A percentile compares a stretch with the other conserved stretches of the same genome.
Evolutionary conservation across 2,888 invertebrate genomes (phyloP).

Genomic region (Drosophila mercatorum): DNA sequence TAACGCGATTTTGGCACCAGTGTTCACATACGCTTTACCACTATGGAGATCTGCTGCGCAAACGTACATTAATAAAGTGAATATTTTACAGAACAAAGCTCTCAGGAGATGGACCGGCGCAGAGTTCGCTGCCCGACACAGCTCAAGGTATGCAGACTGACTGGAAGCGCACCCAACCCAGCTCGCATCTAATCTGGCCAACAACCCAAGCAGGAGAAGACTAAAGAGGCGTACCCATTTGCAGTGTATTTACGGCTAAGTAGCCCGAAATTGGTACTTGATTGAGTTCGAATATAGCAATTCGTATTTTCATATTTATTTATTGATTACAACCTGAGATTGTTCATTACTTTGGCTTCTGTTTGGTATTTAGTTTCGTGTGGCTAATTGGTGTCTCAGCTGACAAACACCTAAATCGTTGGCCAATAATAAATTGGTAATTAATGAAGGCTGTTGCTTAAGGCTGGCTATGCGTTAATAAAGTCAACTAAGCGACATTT

Average conservation of each 20-base stretch:
- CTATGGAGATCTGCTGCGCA: too few relatives aligned
- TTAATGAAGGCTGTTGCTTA: constrained; percentile 64
- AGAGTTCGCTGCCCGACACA: too few relatives aligned
- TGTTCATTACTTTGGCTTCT: constrained; percentile 16
- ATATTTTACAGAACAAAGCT: too few relatives aligned
- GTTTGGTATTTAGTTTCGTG: constrained; percentile 5
- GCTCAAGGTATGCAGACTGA: too few relatives aligned
- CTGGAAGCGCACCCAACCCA: too few relatives aligned
- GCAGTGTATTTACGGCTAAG: not conserved
- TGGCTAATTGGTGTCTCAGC: constrained; percentile 59
- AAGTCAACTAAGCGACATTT: constrained; percentile 40
- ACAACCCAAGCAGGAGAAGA: too few relatives aligned
- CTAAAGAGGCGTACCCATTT: too few relatives aligned
- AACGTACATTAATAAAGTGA: too few relatives aligned
- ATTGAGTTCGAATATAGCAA: constrained; percentile 2
- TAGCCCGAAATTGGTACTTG: not conserved
- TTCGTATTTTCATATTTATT: not conserved
- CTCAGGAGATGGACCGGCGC: too few relatives aligned
- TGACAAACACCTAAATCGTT: constrained; percentile 58
- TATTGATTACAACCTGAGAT: constrained; percentile 35
- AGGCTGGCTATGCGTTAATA: constrained; percentile 29
- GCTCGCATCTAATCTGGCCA: too few relatives aligned
- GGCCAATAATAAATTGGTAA: constrained; percentile 67
- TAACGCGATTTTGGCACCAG: too few relatives aligned
- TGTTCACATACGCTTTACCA: too few relatives aligned